Evolutionary conservation across 2,797 vertebrate genomes (phyloP).

Genomic region (Ceryle rudis): DNA sequence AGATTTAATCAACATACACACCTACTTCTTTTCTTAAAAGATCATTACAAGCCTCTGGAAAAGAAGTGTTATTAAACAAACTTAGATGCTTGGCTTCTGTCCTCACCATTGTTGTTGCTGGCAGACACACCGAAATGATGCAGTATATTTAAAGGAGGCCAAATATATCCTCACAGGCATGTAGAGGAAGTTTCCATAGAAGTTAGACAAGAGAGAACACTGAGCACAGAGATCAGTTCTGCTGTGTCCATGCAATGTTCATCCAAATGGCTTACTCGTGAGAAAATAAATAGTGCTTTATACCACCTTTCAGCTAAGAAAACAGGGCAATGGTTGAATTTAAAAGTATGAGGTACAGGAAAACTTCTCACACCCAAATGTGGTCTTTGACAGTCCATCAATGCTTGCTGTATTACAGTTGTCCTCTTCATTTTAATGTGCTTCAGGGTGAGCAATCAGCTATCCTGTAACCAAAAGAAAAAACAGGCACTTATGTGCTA

Average conservation of each 20-base stretch:
- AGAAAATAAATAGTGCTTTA: constrained; percentile 76
- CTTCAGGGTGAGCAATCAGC: constrained; percentile 67
- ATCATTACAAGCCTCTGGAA: background rate
- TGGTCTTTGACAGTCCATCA: background rate
- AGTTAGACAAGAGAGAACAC: constrained; percentile 36
- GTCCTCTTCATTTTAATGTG: background rate
- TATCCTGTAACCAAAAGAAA: constrained; percentile 73
- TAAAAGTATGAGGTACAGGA: constrained; percentile 5
- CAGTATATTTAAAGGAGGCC: constrained; percentile 30
- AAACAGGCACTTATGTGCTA: background rate
- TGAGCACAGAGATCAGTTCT: background rate
- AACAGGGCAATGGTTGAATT: background rate
- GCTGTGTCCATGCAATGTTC: background rate
- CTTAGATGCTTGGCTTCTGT: constrained; percentile 27
- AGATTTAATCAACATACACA: background rate
- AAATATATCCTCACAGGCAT: constrained; percentile 35
- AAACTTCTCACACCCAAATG: background rate
- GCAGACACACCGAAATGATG: constrained; percentile 42
- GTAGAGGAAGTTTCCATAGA: constrained; percentile 56
- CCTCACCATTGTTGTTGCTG: constrained; percentile 22
- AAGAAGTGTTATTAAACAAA: background rate
- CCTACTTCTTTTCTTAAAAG: constrained; percentile 7
- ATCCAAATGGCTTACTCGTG: background rate
- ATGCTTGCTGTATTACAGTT: background rate
- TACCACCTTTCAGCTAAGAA: constrained; percentile 16